phyloP scores from a whole-genome alignment of 2,797 vertebrate genomes.

The Cygnus olor region DNA sequence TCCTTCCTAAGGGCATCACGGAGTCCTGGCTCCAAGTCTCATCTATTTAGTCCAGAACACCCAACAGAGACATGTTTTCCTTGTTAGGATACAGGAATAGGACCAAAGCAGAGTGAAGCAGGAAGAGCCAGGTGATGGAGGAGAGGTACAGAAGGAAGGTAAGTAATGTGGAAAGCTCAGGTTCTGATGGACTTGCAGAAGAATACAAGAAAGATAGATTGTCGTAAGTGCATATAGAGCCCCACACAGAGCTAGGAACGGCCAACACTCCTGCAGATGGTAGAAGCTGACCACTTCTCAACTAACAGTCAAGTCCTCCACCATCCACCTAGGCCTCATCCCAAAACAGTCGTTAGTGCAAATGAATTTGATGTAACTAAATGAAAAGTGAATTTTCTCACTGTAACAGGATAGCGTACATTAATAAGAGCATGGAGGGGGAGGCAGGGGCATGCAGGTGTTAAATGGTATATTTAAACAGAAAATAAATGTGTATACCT shows the following conservation, averaged over 20 bases:
- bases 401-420: rapidly evolving
- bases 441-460: rapidly evolving
- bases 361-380: not conserved
- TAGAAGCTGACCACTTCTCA: rapidly evolving
- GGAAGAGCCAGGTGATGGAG: not conserved
- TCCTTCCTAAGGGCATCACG: not conserved
- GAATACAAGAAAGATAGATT: rapidly evolving
- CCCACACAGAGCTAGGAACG: not conserved
- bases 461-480: not conserved
- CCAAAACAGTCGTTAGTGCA: not conserved
- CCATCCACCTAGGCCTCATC: not conserved
- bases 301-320: not conserved
- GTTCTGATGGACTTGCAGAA: not conserved
- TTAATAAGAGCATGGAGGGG: not conserved
- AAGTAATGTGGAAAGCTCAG: not conserved
- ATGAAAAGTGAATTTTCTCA: not conserved
- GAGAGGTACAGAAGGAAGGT: rapidly evolving
- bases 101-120: not conserved
- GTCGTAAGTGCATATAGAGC: not conserved
- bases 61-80: not conserved
- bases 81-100: not conserved
- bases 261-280: too few relatives aligned
- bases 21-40: not conserved
- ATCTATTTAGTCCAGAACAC: not conserved
- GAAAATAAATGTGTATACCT: rapidly evolving